Evolutionary conservation across 2,113 vertebrate species (phyloP).

Genomic region (Puffinus mauretanicus): DNA sequence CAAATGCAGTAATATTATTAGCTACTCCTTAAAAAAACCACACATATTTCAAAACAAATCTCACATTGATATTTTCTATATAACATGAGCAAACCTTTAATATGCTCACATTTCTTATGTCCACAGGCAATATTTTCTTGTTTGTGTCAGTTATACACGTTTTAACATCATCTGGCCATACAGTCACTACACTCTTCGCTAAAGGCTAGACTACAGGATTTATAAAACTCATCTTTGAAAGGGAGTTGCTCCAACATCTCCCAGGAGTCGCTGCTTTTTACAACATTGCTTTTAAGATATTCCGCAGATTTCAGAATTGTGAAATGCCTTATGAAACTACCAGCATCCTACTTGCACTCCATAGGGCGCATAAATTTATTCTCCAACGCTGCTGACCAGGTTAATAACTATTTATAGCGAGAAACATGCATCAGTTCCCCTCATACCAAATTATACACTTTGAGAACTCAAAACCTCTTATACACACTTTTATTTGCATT

Average conservation of each 20-base stretch:
- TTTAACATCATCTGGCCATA: neutral
- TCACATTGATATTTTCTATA: neutral
- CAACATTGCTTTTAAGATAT: conserved; percentile 20
- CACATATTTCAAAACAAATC: conserved; percentile 44
- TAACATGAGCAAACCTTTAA: neutral
- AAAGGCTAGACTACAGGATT: neutral
- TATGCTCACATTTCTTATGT: neutral
- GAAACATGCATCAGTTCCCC: neutral
- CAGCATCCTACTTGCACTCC: neutral
- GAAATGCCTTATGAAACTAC: conserved; percentile 21
- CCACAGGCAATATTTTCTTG: neutral
- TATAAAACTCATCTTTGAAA: neutral
- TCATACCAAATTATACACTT: neutral
- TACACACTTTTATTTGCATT: neutral
- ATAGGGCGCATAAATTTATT: neutral
- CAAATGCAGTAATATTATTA: conserved; percentile 42
- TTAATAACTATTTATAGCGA: neutral
- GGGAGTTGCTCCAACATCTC: neutral
- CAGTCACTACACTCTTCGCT: neutral
- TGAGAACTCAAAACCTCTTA: neutral
- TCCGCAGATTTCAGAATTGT: neutral
- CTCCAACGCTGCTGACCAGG: neutral
- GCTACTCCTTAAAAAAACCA: neutral
- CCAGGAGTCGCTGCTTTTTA: neutral
- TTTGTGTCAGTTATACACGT: neutral